Evolutionary conservation across 2,113 vertebrate species (phyloP), one percentile per base, ranked within the genome.

Genomic region (Coptodon rendalli): DNA sequence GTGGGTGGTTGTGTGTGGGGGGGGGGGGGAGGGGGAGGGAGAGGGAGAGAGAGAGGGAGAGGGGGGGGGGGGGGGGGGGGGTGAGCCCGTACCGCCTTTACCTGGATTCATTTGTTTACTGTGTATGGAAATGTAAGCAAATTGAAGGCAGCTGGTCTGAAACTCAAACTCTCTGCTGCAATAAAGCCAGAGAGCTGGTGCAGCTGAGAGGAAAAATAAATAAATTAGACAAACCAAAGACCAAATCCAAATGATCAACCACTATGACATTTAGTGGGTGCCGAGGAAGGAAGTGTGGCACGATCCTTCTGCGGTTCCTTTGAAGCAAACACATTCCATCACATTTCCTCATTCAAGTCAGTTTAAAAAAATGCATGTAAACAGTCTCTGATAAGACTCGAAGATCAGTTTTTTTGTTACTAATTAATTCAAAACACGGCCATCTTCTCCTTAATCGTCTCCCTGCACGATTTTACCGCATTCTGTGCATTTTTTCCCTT

Each of bases 391-490:
- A 43, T 53, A 3, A 24, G 4, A 57, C 81, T 8, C 9, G 1
- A 3, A 4, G 9, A 63, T 86, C 19, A 27, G 4, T 78, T 82
- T 3, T n/a, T 22, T 66, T 66, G 19, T 66, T 38, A 31, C 54
- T 87, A 50, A 89, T 91, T 78, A 22, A 90, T 85, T 87, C 84
- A 79, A 54, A 86, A 84, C 86, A 82, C 89, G 82, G 66, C 81
- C 76, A 82, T 81, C 71, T 89, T 80, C 63, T 9, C 36, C 16
- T 40, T 50, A 81, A 52, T 61, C 57, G 22, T 57, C 71, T 36
- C 27, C 36, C 57, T 45, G 73, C 83, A 43, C 71, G 82, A 79
- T 84, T 93, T 90, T 89, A 92, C 95, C 94, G 94, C 94, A 96
- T 92, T 93, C 87, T 87, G 83, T 92, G 57, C 83, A 16, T 81